Conservation (phyloP, 37 sponge, comb jelly and placozoan genomes). For the Oopsacas minuta region DNA sequence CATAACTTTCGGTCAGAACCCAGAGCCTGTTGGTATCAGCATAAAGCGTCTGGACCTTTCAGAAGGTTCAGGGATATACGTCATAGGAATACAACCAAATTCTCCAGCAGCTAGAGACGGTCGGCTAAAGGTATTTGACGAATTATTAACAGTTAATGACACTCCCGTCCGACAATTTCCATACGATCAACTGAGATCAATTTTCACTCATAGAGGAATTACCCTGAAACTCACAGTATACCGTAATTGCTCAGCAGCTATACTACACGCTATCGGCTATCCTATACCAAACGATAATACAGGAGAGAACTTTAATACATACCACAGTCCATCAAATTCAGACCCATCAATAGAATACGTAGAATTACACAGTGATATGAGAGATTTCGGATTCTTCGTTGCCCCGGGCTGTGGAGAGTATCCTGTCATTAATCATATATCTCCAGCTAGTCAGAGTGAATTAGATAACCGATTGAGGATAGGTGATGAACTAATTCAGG, state of each 20-base stretch:
- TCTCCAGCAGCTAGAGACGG: background rate
- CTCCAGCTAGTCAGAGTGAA: background rate
- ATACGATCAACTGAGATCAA: background rate
- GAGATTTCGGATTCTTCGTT: slow-evolving; percentile 7
- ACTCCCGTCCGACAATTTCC: background rate
- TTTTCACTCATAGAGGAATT: background rate
- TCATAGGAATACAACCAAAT: background rate
- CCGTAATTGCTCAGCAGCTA: background rate
- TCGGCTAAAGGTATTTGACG: background rate
- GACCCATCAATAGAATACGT: background rate
- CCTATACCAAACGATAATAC: background rate
- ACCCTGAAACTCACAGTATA: background rate
- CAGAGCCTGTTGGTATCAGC: background rate
- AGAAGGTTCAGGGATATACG: background rate
- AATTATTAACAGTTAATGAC: background rate
- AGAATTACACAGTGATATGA: background rate
- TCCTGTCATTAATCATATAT: background rate
- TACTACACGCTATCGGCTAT: background rate
- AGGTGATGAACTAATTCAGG: background rate
- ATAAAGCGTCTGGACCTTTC: background rate
- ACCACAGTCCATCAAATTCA: background rate
- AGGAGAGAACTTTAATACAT: background rate
- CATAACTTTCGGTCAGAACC: background rate
- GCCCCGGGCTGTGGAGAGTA: background rate
- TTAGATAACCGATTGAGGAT: background rate